Percentiles rank a stretch among this genome's conserved stretches.
phyloP scores from a whole-genome alignment of 2,797 vertebrate species.

The Anguilla obscura region DNA sequence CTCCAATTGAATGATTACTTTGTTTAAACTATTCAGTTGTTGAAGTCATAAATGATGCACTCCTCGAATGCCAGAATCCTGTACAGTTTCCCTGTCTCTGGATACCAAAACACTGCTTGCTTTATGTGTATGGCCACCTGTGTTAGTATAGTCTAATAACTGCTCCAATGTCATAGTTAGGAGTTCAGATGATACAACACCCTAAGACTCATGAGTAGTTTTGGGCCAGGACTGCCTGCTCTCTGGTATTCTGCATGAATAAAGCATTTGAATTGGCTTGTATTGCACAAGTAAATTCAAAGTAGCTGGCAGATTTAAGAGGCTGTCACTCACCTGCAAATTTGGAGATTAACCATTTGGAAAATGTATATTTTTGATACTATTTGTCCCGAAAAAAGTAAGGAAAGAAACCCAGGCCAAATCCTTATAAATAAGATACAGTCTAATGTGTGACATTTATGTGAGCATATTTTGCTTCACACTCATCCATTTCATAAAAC shows the following conservation, averaged over 20 bases:
- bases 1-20: not conserved
- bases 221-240: not conserved
- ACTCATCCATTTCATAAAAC: constrained; percentile 57
- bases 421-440: constrained; percentile 49
- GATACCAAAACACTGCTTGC: not conserved
- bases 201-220: not conserved
- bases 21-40: constrained; percentile 4
- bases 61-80: not conserved
- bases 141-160: not conserved
- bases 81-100: not conserved
- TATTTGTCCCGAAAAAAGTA: constrained; percentile 42
- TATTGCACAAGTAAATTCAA: constrained; percentile 47
- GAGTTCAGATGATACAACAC: not conserved
- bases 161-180: not conserved
- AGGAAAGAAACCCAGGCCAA: constrained; percentile 47
- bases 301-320: constrained; percentile 41
- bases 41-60: not conserved
- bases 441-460: constrained; percentile 54
- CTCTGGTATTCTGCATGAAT: constrained; percentile 46
- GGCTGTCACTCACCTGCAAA: constrained; percentile 57
- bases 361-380: constrained; percentile 47
- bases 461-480: constrained; percentile 63
- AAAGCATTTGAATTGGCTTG: constrained; percentile 43
- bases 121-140: not conserved
- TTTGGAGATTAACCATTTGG: constrained; percentile 47